A percentile compares a stretch with the other conserved stretches of the same genome.
Evolutionary conservation across 1,140 invertebrate genomes (phyloP).

Genomic region (Piezodorus guildinii): DNA sequence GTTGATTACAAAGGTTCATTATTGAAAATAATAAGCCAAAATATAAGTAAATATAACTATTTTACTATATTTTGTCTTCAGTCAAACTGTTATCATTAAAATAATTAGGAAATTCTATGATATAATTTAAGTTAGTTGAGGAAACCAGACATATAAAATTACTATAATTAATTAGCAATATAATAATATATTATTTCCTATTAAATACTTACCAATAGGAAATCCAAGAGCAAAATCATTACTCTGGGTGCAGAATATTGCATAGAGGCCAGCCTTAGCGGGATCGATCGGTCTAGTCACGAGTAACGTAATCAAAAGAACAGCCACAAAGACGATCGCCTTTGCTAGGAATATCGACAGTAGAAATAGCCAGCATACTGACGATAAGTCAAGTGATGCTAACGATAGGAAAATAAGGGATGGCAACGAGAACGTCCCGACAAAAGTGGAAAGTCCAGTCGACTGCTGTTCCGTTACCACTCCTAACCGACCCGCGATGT

Average conservation of each 20-base stretch:
- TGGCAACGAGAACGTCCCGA: slow-evolving; percentile 85
- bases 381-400: slow-evolving; percentile 68
- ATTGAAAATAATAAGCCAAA: no score
- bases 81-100: no score
- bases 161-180: no score
- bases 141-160: no score
- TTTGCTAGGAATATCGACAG: slow-evolving; percentile 75
- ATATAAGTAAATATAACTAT: no score
- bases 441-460: slow-evolving; percentile 86
- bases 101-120: no score
- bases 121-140: no score
- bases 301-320: slow-evolving; percentile 65
- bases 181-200: no score
- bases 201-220: slow-evolving; percentile 67
- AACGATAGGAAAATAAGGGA: slow-evolving; percentile 84
- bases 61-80: no score
- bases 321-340: slow-evolving; percentile 69
- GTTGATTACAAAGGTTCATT: no score
- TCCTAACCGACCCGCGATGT: slow-evolving; percentile 74
- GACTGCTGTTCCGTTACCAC: slow-evolving; percentile 73
- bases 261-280: slow-evolving; percentile 77
- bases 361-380: slow-evolving; percentile 86
- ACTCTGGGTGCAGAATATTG: slow-evolving; percentile 91
- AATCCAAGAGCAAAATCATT: slow-evolving; percentile 97
- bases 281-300: slow-evolving; percentile 67